Evolutionary conservation across 1,140 invertebrate genomes (phyloP).

Genomic region (Drosophila ambigua): DNA sequence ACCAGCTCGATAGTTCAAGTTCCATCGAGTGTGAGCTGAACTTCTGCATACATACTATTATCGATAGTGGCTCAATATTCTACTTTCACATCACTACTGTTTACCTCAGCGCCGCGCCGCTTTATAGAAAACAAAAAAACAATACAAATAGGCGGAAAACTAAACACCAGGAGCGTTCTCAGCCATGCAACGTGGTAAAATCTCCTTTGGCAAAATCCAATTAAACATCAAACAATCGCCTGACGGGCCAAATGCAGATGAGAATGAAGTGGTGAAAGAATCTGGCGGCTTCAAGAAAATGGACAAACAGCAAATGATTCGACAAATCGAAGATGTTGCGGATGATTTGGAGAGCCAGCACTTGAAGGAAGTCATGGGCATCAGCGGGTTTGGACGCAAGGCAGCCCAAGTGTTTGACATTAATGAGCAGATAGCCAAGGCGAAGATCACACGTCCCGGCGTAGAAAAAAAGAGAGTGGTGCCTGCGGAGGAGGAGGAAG

Average conservation of each 20-base stretch:
- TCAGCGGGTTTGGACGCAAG: constrained; percentile 91
- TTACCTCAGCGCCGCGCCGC: constrained; percentile 5
- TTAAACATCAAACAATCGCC: constrained; percentile 82
- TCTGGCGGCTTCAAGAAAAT: constrained; percentile 87
- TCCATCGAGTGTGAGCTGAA: too few relatives aligned
- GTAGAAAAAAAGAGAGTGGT: constrained; percentile 22
- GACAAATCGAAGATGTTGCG: constrained; percentile 87
- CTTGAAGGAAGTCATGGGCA: constrained; percentile 89
- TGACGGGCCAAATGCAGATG: constrained; percentile 35
- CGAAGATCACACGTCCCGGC: constrained; percentile 53
- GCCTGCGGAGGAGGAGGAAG: constrained; percentile 45
- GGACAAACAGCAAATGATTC: constrained; percentile 84
- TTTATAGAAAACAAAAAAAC: background rate
- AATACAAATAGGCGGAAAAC: background rate
- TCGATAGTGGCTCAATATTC: too few relatives aligned
- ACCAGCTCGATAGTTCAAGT: too few relatives aligned
- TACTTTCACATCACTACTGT: background rate
- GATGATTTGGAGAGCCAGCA: constrained; percentile 88
- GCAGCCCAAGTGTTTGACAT: constrained; percentile 90
- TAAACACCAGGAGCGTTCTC: too few relatives aligned
- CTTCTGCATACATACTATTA: too few relatives aligned
- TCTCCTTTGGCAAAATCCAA: constrained; percentile 87
- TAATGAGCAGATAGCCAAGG: constrained; percentile 84
- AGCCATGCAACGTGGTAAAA: constrained; percentile 82
- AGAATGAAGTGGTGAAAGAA: constrained; percentile 25